Evolutionary conservation across 2,113 vertebrate genomes (phyloP), one percentile per base, ranked within the genome.

Genomic region (Theristicus caerulescens): DNA sequence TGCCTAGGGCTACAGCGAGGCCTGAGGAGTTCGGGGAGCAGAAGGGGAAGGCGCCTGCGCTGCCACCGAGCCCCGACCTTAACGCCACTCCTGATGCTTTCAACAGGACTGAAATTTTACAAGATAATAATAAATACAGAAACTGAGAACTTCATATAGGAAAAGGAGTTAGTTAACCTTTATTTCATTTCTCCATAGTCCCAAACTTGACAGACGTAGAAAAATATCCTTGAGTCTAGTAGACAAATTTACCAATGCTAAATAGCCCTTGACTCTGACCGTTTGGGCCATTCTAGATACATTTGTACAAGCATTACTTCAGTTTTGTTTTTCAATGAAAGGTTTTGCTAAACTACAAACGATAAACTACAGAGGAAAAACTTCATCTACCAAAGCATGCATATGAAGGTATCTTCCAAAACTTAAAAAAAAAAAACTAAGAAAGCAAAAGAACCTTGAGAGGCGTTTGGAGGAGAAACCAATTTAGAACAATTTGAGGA

Each of bases 131-230:
- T 16, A 87, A 96, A 93, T 66, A 80, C 55, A 97, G 86, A 96
- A 95, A 95, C 91, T 0, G 58, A 97, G 93, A 86, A 54, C 38
- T 59, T 67, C 29, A 13, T 92, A 16, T 97, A 96, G 88, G 94
- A 97, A 98, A 96, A 95, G 96, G 86, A 96, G 95, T 97, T 90
- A 82, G 82, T 97, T 95, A 76, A 95, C 96, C 82, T 97, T 98
- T 97, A 97, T 97, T 96, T 96, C 88, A 95, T 97, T 97, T 97
- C 62, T 97, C 82, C 82, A 96, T 81, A 88, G 54, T 94, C 96
- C 95, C 94, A 96, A 97, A 92, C 92, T 73, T 96, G 90, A 97
- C 82, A 94, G 90, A 96, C 42, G 88, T 96, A 97, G 96, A 97
- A 98, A 98, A 97, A 96, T 97, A 97, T 86, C 72, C 76, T 94